Percentiles rank a stretch among this genome's conserved stretches.
Conservation (phyloP, 2,797 vertebrate genomes). For the Anas capensis region DNA sequence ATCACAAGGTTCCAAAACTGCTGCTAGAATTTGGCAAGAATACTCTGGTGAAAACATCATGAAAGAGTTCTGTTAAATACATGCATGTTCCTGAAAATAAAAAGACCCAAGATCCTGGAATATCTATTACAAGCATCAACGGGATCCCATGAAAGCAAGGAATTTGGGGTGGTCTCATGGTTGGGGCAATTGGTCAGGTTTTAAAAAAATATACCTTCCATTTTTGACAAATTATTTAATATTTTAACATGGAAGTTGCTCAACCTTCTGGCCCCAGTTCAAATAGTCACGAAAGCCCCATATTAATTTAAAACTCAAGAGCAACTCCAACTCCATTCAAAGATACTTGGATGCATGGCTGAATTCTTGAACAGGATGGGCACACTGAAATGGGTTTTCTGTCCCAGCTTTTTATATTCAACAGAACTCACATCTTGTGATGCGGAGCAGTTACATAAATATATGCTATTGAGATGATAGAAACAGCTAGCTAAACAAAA, state of each 20-base stretch:
- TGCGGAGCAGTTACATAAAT: neutral
- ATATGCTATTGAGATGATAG: accelerated
- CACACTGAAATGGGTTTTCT: accelerated
- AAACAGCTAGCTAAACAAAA: neutral
- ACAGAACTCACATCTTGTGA: neutral
- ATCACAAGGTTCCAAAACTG: neutral
- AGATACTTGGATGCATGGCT: accelerated
- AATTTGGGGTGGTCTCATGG: neutral
- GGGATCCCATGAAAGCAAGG: neutral
- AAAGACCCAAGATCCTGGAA: neutral
- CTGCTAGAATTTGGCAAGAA: neutral
- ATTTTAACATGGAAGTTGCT: neutral
- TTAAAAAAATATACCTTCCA: accelerated
- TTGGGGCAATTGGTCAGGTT: neutral
- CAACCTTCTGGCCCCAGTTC: neutral
- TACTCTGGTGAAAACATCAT: neutral
- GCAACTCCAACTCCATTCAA: neutral
- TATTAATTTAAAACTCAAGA: neutral
- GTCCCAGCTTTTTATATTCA: neutral
- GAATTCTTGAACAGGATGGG: neutral
- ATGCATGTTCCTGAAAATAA: neutral
- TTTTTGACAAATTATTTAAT: neutral
- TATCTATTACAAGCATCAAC: neutral
- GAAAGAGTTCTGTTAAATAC: neutral
- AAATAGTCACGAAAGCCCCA: neutral